Conservation (phyloP, 2,888 invertebrate species). For the Petrophora chlorosata region DNA sequence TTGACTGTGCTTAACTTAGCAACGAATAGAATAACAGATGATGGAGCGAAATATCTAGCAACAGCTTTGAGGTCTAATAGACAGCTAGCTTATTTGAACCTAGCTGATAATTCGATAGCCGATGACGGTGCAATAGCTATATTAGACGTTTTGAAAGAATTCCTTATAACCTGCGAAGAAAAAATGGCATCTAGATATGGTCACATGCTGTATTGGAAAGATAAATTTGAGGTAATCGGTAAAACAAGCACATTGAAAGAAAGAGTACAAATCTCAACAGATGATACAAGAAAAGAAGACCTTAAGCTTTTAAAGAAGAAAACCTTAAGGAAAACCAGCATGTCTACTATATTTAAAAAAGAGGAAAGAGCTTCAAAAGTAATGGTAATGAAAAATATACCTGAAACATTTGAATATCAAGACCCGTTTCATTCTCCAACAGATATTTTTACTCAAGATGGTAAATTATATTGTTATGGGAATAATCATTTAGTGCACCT, state of each 20-base stretch:
- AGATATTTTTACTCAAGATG: too few relatives aligned
- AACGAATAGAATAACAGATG: slow-evolving; percentile 57
- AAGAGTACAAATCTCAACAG: background rate
- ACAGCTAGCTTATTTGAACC: slow-evolving; percentile 6
- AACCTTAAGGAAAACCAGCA: too few relatives aligned
- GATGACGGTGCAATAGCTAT: slow-evolving; percentile 13
- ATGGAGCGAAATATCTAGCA: slow-evolving; percentile 48
- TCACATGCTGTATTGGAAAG: background rate
- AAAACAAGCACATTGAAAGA: background rate
- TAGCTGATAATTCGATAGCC: slow-evolving; percentile 11
- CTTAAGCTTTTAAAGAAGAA: too few relatives aligned
- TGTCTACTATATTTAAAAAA: too few relatives aligned
- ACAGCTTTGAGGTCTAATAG: slow-evolving; percentile 42
- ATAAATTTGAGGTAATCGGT: background rate
- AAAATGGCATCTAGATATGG: background rate
- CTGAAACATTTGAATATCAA: too few relatives aligned
- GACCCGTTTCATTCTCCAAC: too few relatives aligned
- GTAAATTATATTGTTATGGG: slow-evolving; percentile 3
- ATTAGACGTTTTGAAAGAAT: slow-evolving; percentile 2
- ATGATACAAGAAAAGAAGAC: too few relatives aligned
- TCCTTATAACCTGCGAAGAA: slow-evolving; percentile 1
- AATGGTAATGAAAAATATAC: too few relatives aligned
- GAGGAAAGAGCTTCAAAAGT: too few relatives aligned
- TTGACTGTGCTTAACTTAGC: slow-evolving; percentile 26
- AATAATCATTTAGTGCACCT: slow-evolving; percentile 9